Base-by-base conservation (phyloP, 2,113 vertebrate species). In the Willisornis vidua region DNA sequence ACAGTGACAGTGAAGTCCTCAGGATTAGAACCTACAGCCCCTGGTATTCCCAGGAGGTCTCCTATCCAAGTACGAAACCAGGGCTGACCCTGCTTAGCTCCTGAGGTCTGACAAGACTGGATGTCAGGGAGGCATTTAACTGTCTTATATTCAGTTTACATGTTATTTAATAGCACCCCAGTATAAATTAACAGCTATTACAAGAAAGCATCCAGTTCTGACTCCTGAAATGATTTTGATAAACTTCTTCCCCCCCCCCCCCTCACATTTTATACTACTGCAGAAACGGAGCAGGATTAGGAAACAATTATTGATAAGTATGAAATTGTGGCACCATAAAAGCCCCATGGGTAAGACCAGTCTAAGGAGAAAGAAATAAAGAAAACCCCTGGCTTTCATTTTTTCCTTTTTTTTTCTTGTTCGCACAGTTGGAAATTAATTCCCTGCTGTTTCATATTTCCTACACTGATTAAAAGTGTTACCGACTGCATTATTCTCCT, bases 391-490 rank as follows among this genome's bases (percentile, higher is more conserved):
- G 75, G 49, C 61, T 86, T 93, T 92, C 46, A 54, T 81, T 85
- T 94, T 82, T 41, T 12, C 4, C 31, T 33, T 49, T 49, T 78
- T 43, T 49, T 75, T 28, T 1, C 33, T 87, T 82, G 41, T 58
- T 76, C 61, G 63, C 93, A 77, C 90, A 94, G 95, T 68, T 96
- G 94, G 95, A 94, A 91, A 94, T 89, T 61, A 76, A 91, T 84
- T 97, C 91, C 92, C 90, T 82, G 76, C 94, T 95, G 90, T 84
- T 96, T 94, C 73, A 54, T 94, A 95, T 96, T 96, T 96, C 85
- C 72, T 75, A 71, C 83, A 77, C 84, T 87, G 88, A 87, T 96
- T 96, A 79, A 85, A 95, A 94, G 78, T 51, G 63, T 90, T 96
- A 87, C 82, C 88, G 90, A 61, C 78, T 96, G 93, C 62, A 83